Evolutionary conservation across 2,797 vertebrate genomes (phyloP), one percentile per base, ranked within the genome.

Genomic region (Smutsia temminckii): DNA sequence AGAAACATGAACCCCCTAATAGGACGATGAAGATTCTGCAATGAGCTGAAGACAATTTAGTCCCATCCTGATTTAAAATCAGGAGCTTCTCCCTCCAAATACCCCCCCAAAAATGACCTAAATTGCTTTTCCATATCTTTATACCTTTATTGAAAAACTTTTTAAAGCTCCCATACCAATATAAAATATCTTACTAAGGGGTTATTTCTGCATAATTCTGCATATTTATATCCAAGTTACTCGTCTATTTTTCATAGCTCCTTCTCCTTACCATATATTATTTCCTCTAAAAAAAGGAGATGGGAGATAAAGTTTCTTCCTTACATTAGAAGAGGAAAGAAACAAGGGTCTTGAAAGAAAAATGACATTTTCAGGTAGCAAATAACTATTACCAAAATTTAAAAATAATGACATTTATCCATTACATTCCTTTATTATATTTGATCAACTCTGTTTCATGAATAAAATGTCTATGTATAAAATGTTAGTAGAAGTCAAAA

Each of bases 11-110:
- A 14, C 55, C 69, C 23, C 16, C 0, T 4, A 27, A 29, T 0
- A 3, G n/a, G 14, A 69, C n/a, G 0, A 4, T 0, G 37, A 8
- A 0, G 21, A 16, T 10, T 11, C 40, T 8, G 12, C 1, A 0
- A 6, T 0, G 3, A 17, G 5, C 20, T 18, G 1, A 3, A 1
- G 6, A 61, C 7, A 13, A 4, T 12, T 6, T 0, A 16, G 25
- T 18, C 40, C 46, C 6, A 0, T 40, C 74, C 10, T 4, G 6
- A 27, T 5, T 29, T 46, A 40, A 40, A 61, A 29, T 20, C 53
- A 40, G n/a, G 34, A 75, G 63, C 11, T 49, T 32, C 11, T 25
- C 25, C 34, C 29, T 10, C 40, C 29, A 68, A 32, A 66, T 0
- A 27, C 12, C 0, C 7, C 9, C 21, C 23, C 10, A 1, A 3